Conservation (phyloP, 2,888 invertebrate genomes). For the Xestobium rufovillosum region DNA sequence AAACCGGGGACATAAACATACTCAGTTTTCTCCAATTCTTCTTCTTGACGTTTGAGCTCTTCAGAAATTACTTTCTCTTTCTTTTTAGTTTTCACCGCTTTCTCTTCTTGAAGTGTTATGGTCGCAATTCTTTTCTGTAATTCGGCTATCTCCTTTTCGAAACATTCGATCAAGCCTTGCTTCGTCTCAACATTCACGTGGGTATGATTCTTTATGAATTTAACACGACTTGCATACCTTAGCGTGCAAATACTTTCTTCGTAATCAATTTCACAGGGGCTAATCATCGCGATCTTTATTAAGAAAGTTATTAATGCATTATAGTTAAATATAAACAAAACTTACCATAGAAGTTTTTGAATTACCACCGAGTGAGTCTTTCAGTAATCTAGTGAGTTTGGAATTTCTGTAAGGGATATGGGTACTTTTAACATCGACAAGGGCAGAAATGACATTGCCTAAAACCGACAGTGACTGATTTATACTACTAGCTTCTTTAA, state of each 20-base stretch:
- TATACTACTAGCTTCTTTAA: conserved; percentile 97
- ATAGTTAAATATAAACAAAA: conserved; percentile 11
- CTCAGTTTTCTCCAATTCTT: conserved; percentile 40
- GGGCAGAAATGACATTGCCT: conserved; percentile 96
- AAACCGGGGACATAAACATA: conserved; percentile 25
- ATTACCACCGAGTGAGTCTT: conserved; percentile 96
- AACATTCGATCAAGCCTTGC: conserved; percentile 89
- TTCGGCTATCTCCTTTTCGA: conserved; percentile 93
- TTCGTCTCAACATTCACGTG: conserved; percentile 97
- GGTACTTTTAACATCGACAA: conserved; percentile 94
- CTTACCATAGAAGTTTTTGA: conserved; percentile 88
- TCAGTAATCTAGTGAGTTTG: conserved; percentile 86
- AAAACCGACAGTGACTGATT: conserved; percentile 94
- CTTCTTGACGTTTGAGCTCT: conserved; percentile 34
- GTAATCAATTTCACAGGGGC: conserved; percentile 94
- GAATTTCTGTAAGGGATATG: conserved; percentile 99
- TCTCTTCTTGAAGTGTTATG: conserved; percentile 50
- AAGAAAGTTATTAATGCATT: conserved; percentile 7
- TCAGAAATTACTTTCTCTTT: conserved; percentile 29
- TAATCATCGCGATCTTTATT: conserved; percentile 83
- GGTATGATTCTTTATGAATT: conserved; percentile 94
- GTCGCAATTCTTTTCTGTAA: conserved; percentile 67
- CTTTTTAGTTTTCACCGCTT: conserved; percentile 52
- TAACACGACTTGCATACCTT: conserved; percentile 94
- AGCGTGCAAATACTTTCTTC: conserved; percentile 96